Evolutionary conservation across 2,888 invertebrate species (phyloP).

Genomic region (Hedychridium roseum): DNA sequence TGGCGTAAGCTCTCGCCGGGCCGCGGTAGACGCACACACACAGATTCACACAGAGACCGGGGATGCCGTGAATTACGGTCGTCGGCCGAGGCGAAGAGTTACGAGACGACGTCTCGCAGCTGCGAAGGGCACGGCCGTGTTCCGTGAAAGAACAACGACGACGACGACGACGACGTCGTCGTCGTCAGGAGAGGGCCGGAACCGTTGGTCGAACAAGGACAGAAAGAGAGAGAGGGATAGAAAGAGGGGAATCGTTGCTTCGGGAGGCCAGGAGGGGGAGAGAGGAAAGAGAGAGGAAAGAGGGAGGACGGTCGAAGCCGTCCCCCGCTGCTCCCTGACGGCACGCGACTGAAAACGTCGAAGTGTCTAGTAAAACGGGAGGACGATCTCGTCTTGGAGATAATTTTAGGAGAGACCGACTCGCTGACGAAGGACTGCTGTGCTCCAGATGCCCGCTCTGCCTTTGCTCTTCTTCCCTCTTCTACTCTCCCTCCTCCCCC

Average conservation of each 20-base stretch:
- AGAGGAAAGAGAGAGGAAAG: background rate
- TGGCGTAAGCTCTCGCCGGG: too few relatives aligned
- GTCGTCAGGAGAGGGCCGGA: slow-evolving; percentile 11
- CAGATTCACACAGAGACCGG: too few relatives aligned
- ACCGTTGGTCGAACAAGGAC: slow-evolving; percentile 11
- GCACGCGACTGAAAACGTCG: slow-evolving; percentile 31
- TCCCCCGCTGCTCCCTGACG: slow-evolving; percentile 20
- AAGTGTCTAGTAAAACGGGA: slow-evolving; percentile 27
- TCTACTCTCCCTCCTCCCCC: slow-evolving; percentile 1
- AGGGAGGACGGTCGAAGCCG: background rate
- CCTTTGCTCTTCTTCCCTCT: slow-evolving; percentile 12
- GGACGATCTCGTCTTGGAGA: slow-evolving; percentile 44
- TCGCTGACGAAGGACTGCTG: slow-evolving; percentile 32
- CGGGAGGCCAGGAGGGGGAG: slow-evolving; percentile 1
- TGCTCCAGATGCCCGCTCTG: slow-evolving; percentile 50
- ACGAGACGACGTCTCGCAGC: slow-evolving; percentile 26
- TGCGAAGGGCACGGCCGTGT: slow-evolving; percentile 13
- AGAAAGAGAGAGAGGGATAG: slow-evolving; percentile 5
- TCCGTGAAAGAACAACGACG: too few relatives aligned
- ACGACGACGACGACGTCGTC: too few relatives aligned
- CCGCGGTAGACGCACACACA: too few relatives aligned
- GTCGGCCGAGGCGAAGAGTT: slow-evolving; percentile 23
- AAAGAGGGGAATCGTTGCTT: slow-evolving; percentile 15
- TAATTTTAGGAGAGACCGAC: slow-evolving; percentile 53
- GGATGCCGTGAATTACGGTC: slow-evolving; percentile 28